Base-by-base conservation (phyloP, 2,113 vertebrate species). In the Peromyscus maniculatus region DNA sequence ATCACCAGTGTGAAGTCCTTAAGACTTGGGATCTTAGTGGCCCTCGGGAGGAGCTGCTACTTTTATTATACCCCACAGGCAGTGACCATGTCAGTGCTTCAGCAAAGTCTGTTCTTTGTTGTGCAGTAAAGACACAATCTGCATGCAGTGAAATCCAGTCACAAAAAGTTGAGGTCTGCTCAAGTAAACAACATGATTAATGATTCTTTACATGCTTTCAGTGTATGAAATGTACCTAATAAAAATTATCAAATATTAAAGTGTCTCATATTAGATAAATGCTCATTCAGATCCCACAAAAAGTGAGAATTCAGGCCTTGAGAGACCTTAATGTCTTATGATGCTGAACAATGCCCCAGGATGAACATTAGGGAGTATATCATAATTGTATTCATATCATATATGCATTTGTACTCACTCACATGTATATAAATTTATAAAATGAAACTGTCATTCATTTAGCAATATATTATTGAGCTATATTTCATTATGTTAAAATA, bases 231-330 rank as follows among this genome's bases (percentile, higher is more conserved):
- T 66, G 8, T 77, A 49, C 11, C 62, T 80, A 88, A 52, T 92
- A 89, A 95, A 93, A 46, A 59, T 59, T 92, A 71, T 89, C 86
- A 36, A 87, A 43, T 86, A 19, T 28, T 93, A 86, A 92, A 91
- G 75, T 87, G 59, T 66, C 69, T 95, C 19, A 86, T 80, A n/a
- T 69, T 91, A 93, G 84, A 80, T 71, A 94, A 86, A 69, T 94
- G 12, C 21, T 92, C 33, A 88, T 24, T 43, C 9, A 91, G 75
- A n/a, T 67, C 78, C 33, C 83, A 2, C 52, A 78, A 72, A 49
- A 93, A 79, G 22, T 95, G 67, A 91, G 28, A 31, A 3, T 83
- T 93, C 17, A 87, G 6, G 87, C 22, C 71, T 78, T 3, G 33
- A 72, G 11, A 96, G 43, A 89, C 12, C 4, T 74, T 31, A 79